Percentiles rank a stretch among this genome's conserved stretches.
Conservation (phyloP, 37 sponge, comb jelly and placozoan species). For the Dysidea cf. avara region DNA sequence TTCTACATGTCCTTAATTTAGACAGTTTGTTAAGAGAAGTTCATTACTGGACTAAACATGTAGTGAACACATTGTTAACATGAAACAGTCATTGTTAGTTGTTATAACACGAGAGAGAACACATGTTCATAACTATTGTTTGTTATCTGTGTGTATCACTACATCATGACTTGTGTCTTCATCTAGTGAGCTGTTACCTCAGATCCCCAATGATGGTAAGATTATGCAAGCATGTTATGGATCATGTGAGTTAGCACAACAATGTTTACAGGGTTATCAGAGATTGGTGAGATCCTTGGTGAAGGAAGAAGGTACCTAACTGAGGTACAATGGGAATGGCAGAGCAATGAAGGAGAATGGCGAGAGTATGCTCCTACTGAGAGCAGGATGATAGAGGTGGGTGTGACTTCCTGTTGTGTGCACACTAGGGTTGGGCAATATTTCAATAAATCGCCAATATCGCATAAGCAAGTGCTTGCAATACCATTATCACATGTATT, state of each 20-base stretch:
- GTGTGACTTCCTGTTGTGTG: constrained; percentile 2
- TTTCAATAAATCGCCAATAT: too few species aligned
- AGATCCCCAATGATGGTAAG: constrained; percentile 73
- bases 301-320: constrained; percentile 5
- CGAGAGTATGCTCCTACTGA: constrained; percentile 55
- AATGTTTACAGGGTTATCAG: background rate
- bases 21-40: too few species aligned
- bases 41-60: too few species aligned
- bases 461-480: too few species aligned
- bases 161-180: constrained; percentile 1
- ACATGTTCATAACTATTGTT: too few species aligned
- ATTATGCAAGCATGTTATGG: background rate
- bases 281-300: constrained; percentile 1
- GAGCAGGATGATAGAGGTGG: constrained; percentile 72
- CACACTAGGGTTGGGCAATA: too few species aligned
- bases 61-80: too few species aligned
- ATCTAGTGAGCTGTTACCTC: constrained; percentile 73
- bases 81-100: too few species aligned
- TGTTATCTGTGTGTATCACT: too few species aligned
- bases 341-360: constrained; percentile 56
- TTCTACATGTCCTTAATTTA: too few species aligned
- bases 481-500: too few species aligned
- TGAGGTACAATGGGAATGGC: constrained; percentile 82
- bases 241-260: background rate
- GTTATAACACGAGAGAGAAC: too few species aligned